Evolutionary conservation across 2,113 vertebrate genomes (phyloP), one percentile per base, ranked within the genome.

Genomic region (Silurus asotus): DNA sequence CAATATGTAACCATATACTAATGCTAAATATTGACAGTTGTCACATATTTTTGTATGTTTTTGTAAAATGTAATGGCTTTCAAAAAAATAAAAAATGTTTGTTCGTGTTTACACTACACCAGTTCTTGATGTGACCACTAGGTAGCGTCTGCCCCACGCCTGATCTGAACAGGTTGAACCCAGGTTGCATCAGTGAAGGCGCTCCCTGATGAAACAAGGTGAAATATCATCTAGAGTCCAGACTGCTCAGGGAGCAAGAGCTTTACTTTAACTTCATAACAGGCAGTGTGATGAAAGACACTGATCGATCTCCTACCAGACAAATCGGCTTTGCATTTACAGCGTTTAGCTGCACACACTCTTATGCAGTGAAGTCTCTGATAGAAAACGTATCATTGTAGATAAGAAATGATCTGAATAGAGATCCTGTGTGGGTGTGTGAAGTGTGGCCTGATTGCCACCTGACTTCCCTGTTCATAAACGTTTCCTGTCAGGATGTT

Each of bases 151-250:
- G 86, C 56, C 59, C 77, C 88, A 84, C 23, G 75, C 5, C 3
- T 51, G 23, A 6, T 7, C 23, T 0, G 53, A 69, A 59, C 64
- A 48, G 78, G 82, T 92, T 92, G 87, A 89, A 83, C 72, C 5
- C 56, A 0, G 89, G 89, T 93, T 94, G 89, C 92, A 58, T 92
- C 91, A 93, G 90, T 84, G 69, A 81, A 83, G 79, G 65, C 72
- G 82, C 85, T 77, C 49, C 67, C 86, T 94, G 93, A 94, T 92
- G 92, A 92, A 93, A 94, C 79, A 83, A 53, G 20, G 79, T 90
- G 91, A 91, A 91, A 92, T 79, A 59, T 56, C 81, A 87, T 81
- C 81, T 84, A 74, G 81, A 84, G 84, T 84, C 85, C 79, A 86
- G 88, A 86, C 84, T 87, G 84, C 82, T 84, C 75, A 56, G 84